phyloP scores from a whole-genome alignment of 2,113 vertebrate species.

The Condylura cristata region DNA sequence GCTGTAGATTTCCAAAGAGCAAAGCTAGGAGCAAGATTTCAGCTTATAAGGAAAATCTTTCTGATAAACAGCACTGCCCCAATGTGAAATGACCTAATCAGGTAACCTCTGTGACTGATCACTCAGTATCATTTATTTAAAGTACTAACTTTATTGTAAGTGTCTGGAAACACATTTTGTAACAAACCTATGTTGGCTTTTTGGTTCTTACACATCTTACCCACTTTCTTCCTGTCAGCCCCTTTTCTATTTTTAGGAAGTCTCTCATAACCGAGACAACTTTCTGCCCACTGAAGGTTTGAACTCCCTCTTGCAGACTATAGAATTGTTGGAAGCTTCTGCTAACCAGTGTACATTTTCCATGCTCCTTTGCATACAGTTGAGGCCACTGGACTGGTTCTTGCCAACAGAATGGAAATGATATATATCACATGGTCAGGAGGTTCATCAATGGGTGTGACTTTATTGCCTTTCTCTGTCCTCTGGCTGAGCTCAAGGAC shows the following conservation, averaged over 20 bases:
- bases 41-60: not conserved
- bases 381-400: not conserved
- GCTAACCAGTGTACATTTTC: not conserved
- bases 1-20: not conserved
- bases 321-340: slow-evolving; percentile 10
- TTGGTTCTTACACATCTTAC: not conserved
- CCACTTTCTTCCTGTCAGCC: not conserved
- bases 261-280: not conserved
- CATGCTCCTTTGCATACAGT: not conserved
- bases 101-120: not conserved
- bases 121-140: not conserved
- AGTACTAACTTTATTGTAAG: not conserved
- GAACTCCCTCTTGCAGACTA: not conserved
- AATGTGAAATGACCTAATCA: not conserved
- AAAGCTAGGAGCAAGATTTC: not conserved
- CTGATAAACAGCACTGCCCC: slow-evolving; percentile 4
- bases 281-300: not conserved
- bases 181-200: slow-evolving; percentile 18
- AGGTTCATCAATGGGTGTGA: not conserved
- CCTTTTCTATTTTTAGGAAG: not conserved
- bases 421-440: not conserved
- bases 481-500: not conserved
- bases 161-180: slow-evolving; percentile 46
- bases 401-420: not conserved
- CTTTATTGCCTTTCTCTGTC: not conserved